phyloP scores from a whole-genome alignment of 2,797 vertebrate species.

The Leucoraja ocellata region DNA sequence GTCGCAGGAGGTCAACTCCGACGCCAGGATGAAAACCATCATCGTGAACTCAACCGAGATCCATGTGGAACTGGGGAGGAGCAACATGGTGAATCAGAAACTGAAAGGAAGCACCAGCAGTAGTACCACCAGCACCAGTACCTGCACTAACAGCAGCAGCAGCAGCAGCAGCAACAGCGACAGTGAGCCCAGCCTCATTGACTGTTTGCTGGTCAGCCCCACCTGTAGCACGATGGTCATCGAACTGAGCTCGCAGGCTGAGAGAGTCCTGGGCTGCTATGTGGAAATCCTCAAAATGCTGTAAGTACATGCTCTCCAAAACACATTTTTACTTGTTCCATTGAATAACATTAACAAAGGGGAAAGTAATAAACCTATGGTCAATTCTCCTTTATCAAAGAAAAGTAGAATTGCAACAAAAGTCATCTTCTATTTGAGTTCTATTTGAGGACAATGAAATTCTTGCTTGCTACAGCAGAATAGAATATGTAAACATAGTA shows the following conservation, averaged over 20 bases:
- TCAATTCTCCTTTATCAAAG: neutral
- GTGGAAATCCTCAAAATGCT: slow-evolving; percentile 97
- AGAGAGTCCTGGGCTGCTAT: slow-evolving; percentile 91
- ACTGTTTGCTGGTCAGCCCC: slow-evolving; percentile 95
- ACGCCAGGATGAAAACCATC: slow-evolving; percentile 65
- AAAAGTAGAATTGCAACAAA: neutral
- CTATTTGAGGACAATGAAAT: no score
- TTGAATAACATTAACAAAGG: neutral
- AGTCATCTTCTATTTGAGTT: neutral
- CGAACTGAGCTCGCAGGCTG: slow-evolving; percentile 88
- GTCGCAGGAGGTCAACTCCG: slow-evolving; percentile 64
- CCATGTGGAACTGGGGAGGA: slow-evolving; percentile 88
- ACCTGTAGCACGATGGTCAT: slow-evolving; percentile 89
- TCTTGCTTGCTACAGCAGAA: no score
- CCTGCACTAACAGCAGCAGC: neutral
- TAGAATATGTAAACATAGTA: no score
- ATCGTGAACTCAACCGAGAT: slow-evolving; percentile 91
- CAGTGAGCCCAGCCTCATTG: slow-evolving; percentile 95
- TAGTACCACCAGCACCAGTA: neutral
- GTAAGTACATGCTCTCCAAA: slow-evolving; percentile 64
- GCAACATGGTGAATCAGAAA: slow-evolving; percentile 78
- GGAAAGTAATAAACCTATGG: neutral
- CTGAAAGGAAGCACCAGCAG: slow-evolving; percentile 69
- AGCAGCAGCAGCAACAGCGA: slow-evolving; percentile 50
- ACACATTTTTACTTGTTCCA: no score